Evolutionary conservation across 2,797 vertebrate species (phyloP).

Genomic region (Chiloscyllium punctatum): DNA sequence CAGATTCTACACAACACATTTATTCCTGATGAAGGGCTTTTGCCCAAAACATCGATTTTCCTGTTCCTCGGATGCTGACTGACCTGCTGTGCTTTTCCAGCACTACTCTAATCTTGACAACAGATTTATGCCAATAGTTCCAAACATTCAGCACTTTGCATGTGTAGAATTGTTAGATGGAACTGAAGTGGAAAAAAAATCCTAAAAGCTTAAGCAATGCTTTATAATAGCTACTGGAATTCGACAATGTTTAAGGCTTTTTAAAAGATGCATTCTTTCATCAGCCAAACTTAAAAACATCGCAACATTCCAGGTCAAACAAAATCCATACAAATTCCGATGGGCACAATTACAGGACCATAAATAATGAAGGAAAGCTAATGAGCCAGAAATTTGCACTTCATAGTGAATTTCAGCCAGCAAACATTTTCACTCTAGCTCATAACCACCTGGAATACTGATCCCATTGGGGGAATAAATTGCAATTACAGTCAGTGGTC

Average conservation of each 20-base stretch:
- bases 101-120: no score
- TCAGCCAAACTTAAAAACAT: not conserved
- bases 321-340: conserved; percentile 25
- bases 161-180: not conserved
- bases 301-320: not conserved
- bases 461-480: conserved; percentile 11
- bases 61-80: no score
- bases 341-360: not conserved
- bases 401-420: conserved; percentile 3
- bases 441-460: conserved; percentile 3
- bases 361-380: conserved; percentile 3
- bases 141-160: not conserved
- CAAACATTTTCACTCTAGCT: not conserved
- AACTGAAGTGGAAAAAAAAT: not conserved
- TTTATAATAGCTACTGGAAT: not conserved
- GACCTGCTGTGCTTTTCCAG: no score
- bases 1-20: not conserved
- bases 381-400: conserved; percentile 30
- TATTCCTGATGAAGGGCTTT: no score
- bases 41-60: no score
- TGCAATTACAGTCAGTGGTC: not conserved
- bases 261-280: not conserved
- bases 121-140: not conserved
- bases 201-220: not conserved
- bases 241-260: not conserved